Base-by-base conservation (phyloP, 2,888 invertebrate species). In the Papilio demoleus region DNA sequence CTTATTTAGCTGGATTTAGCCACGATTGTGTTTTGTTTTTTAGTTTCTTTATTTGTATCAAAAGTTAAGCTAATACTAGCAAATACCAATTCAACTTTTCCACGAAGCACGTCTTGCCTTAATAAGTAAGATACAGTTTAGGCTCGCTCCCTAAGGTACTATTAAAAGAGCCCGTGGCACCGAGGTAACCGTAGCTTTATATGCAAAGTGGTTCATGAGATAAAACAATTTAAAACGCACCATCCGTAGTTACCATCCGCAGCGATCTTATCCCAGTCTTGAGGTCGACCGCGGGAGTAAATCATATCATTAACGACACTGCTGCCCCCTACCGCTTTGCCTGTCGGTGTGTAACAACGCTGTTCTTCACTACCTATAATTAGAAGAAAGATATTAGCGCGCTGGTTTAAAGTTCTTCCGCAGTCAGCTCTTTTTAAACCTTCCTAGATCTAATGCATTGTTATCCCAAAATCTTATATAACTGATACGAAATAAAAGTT, bases 251-350 rank as follows among this genome's bases (percentile, higher is more conserved):
- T 96, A 1, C 96, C 96, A 71, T 94, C 89, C 2, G 86, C 88
- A 17, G 93, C 94, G 93, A 97, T 96, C 36, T 90, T 86, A 77
- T 97, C 95, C 89, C 95, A 97, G 86, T 97, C 96, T 47, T 87
- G 84, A 17, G 93, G 94, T 53, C 95, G 94, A 0, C 98, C 98
- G 42, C 98, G 93, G 9, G 36, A 38, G 38, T 38, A 38, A 38
- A 38, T 38, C 38, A 98, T 95, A 79, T 95, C 97, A 87, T 98
- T 97, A 5, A 97, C 95, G 5, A 97, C 95, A 34, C 97, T 97
- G 2, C 96, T 95, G 0, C 97, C 97, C 0, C 98, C 98, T 22
- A 97, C 81, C 0, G 95, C 96, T 80, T 95, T 96, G 0, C 97
- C 97, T 60, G 95, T 93, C 0, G 96, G 96, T 93, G 96, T 94